Percentiles rank a stretch among this genome's conserved stretches.
Evolutionary conservation across 2,113 vertebrate species (phyloP).

Genomic region (Centropus unirufus): DNA sequence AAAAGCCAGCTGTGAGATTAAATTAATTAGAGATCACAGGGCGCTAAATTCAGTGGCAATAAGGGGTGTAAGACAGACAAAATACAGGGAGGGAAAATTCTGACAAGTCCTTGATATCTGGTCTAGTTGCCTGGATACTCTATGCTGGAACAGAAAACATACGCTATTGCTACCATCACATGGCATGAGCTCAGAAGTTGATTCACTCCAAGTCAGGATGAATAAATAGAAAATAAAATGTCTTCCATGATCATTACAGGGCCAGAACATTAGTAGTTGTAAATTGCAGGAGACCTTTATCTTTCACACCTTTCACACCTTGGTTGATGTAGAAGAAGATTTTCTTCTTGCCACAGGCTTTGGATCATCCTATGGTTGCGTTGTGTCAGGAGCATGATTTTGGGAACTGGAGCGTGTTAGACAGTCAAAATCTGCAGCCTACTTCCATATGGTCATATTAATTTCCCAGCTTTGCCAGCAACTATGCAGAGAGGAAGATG

Average conservation of each 20-base stretch:
- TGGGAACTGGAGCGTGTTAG: conserved; percentile 43
- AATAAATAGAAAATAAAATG: conserved; percentile 61
- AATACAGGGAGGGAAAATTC: conserved; percentile 48
- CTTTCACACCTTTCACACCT: conserved; percentile 29
- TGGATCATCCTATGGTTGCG: conserved; percentile 2
- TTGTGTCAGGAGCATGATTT: conserved; percentile 37
- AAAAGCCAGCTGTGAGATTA: background rate
- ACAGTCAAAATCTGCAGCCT: conserved; percentile 59
- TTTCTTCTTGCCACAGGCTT: background rate
- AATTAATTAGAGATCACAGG: background rate
- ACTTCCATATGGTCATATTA: conserved; percentile 56
- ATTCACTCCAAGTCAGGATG: conserved; percentile 52
- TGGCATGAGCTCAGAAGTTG: conserved; percentile 58
- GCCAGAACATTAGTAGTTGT: conserved; percentile 13
- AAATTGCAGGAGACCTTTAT: conserved; percentile 27
- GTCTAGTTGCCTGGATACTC: conserved; percentile 70
- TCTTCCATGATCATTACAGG: background rate
- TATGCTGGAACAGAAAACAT: conserved; percentile 33
- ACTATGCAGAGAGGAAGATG: background rate
- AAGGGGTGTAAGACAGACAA: conserved; percentile 22
- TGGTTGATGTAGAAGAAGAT: background rate
- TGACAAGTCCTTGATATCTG: conserved; percentile 44
- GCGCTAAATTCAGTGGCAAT: conserved; percentile 13
- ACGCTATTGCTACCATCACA: conserved; percentile 19
- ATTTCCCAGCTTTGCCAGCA: background rate